phyloP scores from a whole-genome alignment of 2,888 invertebrate genomes.

The Amphipyra berbera region DNA sequence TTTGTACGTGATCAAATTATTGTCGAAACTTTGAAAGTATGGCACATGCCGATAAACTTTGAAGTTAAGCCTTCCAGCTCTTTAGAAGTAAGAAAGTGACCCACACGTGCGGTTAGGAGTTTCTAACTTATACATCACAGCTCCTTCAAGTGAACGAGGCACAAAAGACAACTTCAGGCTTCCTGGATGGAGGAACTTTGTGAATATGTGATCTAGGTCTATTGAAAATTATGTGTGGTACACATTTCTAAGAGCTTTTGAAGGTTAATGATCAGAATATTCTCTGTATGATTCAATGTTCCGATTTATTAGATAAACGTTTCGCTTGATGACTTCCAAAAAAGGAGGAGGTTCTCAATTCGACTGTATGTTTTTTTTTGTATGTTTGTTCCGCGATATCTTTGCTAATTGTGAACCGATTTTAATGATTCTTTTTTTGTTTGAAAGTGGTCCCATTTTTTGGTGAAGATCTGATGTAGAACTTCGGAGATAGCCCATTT shows the following conservation, averaged over 20 bases:
- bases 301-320: too few relatives aligned
- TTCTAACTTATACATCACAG: slow-evolving; percentile 20
- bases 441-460: too few relatives aligned
- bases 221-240: not conserved
- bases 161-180: slow-evolving; percentile 1
- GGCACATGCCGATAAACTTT: slow-evolving; percentile 8
- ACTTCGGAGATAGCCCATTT: too few relatives aligned
- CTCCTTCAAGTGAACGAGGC: not conserved
- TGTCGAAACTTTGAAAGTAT: slow-evolving; percentile 14
- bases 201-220: slow-evolving; percentile 6
- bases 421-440: too few relatives aligned
- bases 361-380: too few relatives aligned
- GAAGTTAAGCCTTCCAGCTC: slow-evolving; percentile 21
- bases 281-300: too few relatives aligned
- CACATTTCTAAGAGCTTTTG: not conserved
- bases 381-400: too few relatives aligned
- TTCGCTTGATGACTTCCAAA: too few relatives aligned
- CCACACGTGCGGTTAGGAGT: slow-evolving; percentile 30
- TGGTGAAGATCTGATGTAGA: too few relatives aligned
- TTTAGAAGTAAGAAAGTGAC: slow-evolving; percentile 27
- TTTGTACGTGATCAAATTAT: slow-evolving; percentile 17
- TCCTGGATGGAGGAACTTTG: slow-evolving; percentile 7
- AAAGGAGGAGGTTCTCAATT: too few relatives aligned
- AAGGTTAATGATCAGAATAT: not conserved
- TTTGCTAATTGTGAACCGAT: too few relatives aligned